These are phyloP conservation scores for Sparus aurata DNA, from an alignment of 2,797 vertebrate genomes.

Conservation along the genomic window DNA sequence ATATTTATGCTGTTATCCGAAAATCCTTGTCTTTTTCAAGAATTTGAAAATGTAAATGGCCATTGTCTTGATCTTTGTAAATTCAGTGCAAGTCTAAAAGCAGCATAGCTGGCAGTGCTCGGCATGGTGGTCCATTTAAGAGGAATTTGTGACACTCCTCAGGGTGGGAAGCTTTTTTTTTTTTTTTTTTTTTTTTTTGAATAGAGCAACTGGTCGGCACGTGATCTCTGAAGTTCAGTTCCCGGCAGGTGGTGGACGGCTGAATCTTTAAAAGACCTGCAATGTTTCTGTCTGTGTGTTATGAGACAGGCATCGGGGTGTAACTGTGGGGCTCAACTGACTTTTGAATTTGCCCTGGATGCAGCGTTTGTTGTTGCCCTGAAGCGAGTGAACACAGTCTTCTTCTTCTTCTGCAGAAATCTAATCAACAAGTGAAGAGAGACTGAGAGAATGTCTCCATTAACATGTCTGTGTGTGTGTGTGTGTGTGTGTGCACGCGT, in stretches of 20 bases:
- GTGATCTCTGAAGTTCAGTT: slow-evolving; percentile 25
- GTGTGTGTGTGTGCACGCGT: slow-evolving; percentile 1
- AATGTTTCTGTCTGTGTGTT: neutral
- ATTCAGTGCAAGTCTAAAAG: no score
- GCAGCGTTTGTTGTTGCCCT: neutral
- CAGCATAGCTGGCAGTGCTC: no score
- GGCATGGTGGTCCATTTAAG: neutral
- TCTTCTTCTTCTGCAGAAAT: slow-evolving; percentile 27
- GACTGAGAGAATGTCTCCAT: slow-evolving; percentile 53
- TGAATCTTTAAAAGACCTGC: neutral
- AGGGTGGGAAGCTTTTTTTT: neutral
- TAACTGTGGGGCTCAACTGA: neutral
- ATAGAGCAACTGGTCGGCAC: slow-evolving; percentile 36
- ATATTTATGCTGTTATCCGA: no score
- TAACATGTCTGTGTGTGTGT: neutral
- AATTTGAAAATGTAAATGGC: no score
- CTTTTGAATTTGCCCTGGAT: slow-evolving; percentile 2
- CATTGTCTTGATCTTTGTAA: no score
- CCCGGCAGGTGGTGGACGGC: slow-evolving; percentile 2
- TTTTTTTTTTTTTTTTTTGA: neutral
- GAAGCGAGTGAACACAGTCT: slow-evolving; percentile 2
- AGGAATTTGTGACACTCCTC: slow-evolving; percentile 34
- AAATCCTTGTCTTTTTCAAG: no score
- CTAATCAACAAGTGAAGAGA: slow-evolving; percentile 57
- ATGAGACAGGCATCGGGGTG: neutral